Percentiles rank a stretch among this genome's conserved stretches.
Conservation (phyloP, 92 coral and sea anemone species). For the Phenganax stokvisi region DNA sequence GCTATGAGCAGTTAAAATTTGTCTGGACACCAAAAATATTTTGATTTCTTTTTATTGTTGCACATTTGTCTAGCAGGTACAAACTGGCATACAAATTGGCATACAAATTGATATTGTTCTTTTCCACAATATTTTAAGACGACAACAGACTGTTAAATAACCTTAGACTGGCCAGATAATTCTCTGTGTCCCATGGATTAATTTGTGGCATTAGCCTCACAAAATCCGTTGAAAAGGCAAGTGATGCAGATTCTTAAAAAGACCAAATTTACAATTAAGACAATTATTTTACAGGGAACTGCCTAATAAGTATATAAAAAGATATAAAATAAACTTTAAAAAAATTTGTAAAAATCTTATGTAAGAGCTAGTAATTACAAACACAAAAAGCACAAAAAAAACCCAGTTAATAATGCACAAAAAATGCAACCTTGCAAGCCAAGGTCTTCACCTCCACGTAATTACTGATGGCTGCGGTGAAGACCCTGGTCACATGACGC, state of each 20-base stretch:
- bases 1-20: background rate
- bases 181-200: slow-evolving; percentile 40
- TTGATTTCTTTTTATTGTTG: too few species aligned
- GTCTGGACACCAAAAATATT: background rate
- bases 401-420: too few species aligned
- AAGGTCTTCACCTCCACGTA: background rate
- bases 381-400: too few species aligned
- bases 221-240: slow-evolving; percentile 10
- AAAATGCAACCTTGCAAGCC: background rate
- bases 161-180: background rate
- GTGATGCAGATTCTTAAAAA: background rate
- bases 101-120: too few species aligned
- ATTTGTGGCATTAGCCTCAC: slow-evolving; percentile 2
- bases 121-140: background rate
- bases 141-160: slow-evolving; percentile 7
- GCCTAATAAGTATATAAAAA: too few species aligned
- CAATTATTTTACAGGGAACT: too few species aligned
- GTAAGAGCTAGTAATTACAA: too few species aligned
- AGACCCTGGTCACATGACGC: background rate
- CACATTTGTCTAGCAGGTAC: too few species aligned
- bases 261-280: slow-evolving; percentile 7
- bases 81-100: too few species aligned
- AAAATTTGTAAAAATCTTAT: too few species aligned
- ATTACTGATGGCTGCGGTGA: too few species aligned
- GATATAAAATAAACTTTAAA: too few species aligned